These are phyloP conservation scores for Dexiosoma caninum DNA, from an alignment of 2,888 invertebrate genomes.

Conservation along the genomic window DNA sequence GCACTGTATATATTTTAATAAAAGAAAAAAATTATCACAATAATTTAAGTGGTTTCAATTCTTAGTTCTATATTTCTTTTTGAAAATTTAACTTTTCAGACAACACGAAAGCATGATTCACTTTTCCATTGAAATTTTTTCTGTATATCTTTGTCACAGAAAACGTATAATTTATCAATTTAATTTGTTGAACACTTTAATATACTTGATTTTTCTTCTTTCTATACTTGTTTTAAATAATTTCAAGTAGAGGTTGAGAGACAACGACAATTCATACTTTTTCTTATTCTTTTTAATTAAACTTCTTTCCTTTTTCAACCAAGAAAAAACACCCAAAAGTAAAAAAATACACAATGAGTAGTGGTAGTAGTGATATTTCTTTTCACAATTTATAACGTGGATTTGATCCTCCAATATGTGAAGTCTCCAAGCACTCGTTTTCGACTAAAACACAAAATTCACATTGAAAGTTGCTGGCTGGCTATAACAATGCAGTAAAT, in stretches of 20 bases:
- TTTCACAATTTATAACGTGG: constrained; percentile 70
- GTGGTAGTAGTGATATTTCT: constrained; percentile 19
- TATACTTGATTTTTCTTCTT: not conserved
- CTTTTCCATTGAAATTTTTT: constrained; percentile 55
- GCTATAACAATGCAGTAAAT: constrained; percentile 43
- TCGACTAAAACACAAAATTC: constrained; percentile 67
- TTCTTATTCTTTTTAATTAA: constrained; percentile 19
- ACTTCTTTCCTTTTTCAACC: constrained; percentile 16
- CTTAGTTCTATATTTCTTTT: constrained; percentile 20
- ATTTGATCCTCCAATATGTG: constrained; percentile 77
- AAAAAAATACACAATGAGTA: constrained; percentile 50
- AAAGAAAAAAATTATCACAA: constrained; percentile 55
- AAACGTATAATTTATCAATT: not conserved
- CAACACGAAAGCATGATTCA: constrained; percentile 62
- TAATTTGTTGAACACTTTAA: not conserved
- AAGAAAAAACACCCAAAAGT: constrained; percentile 49
- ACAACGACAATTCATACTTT: not conserved
- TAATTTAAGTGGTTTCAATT: constrained; percentile 14
- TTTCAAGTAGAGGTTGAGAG: not conserved
- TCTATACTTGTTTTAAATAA: not conserved
- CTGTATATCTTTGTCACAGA: not conserved
- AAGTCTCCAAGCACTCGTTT: constrained; percentile 77
- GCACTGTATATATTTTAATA: constrained; percentile 45
- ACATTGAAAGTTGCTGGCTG: constrained; percentile 63
- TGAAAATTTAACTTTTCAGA: not conserved